Base-by-base conservation (phyloP, 2,113 vertebrate genomes). In the Esox niger region DNA sequence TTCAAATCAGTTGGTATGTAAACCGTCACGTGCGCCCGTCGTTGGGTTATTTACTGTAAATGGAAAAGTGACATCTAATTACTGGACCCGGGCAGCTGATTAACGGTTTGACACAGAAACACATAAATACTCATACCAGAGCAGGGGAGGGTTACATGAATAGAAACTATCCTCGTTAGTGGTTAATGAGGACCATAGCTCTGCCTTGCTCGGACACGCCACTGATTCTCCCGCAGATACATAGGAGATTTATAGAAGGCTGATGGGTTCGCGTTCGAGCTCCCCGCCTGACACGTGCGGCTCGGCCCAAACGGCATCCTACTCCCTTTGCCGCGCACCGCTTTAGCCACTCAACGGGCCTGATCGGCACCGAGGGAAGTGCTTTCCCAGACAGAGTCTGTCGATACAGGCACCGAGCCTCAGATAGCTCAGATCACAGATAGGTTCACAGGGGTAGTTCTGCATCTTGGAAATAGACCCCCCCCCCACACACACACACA, bases 41-140 rank as follows among this genome's bases (percentile, higher is more conserved):
- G 11, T 21, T 21, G 8, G 23, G 52, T 55, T 56, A 27, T 56
- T 56, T 56, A 56, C 54, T 56, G 54, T 26, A 56, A 56, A 56
- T 56, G 54, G 54, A 56, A 56, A 56, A 26, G 25, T 56, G 54
- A 56, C 23, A 56, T 9, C 23, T 56, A 56, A 56, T 56, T 56
- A 56, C n/a, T n/a, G n/a, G n/a, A 56, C 25, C 23, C 5, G 25
- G 5, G 21, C 21, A 26, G 54, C 54, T 56, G 54, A 56, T 56
- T 56, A 56, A 56, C 25, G 54, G 23, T 56, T 23, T n/a, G 26
- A 56, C 54, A 25, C 10, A 56, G 21, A 56, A 26, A 56, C 54
- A 25, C 21, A 56, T 56, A 26, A 56, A 56, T 27, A 15, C 13
- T n/a, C 15, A 23, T 11, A 56, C 26, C 23, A 25, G 26, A 26